Evolutionary conservation across 2,797 vertebrate genomes (phyloP).

Genomic region (Hephaestus fuliginosus): DNA sequence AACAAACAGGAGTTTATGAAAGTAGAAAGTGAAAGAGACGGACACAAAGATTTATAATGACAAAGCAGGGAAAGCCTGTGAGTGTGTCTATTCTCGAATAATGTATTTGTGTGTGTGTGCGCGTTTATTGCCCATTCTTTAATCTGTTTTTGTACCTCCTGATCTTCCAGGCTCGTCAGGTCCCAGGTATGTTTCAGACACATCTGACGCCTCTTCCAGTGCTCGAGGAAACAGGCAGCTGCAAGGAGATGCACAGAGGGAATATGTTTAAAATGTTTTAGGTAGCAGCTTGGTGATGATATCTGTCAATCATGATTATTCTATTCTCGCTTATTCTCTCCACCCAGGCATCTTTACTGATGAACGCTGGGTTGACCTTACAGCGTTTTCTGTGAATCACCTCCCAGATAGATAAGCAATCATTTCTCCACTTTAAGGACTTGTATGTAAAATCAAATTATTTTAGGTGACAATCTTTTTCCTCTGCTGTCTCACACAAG

Average conservation of each 20-base stretch:
- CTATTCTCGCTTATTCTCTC: no score
- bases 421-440: neutral
- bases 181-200: conserved; percentile 96
- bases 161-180: conserved; percentile 94
- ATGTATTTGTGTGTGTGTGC: neutral
- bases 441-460: neutral
- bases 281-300: no score
- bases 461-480: neutral
- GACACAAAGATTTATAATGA: neutral
- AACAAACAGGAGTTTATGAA: neutral
- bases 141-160: conserved; percentile 86
- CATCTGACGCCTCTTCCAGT: conserved; percentile 98
- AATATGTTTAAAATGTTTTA: conserved; percentile 1
- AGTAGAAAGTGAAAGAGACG: neutral
- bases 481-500: neutral
- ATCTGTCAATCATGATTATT: no score
- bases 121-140: neutral
- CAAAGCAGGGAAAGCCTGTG: neutral
- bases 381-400: neutral
- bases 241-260: conserved; percentile 41
- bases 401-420: neutral
- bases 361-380: no score
- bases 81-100: neutral
- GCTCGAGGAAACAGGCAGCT: conserved; percentile 98
- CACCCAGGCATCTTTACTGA: no score